phyloP scores from a whole-genome alignment of 2,888 invertebrate species.

The Coenonympha glycerion region DNA sequence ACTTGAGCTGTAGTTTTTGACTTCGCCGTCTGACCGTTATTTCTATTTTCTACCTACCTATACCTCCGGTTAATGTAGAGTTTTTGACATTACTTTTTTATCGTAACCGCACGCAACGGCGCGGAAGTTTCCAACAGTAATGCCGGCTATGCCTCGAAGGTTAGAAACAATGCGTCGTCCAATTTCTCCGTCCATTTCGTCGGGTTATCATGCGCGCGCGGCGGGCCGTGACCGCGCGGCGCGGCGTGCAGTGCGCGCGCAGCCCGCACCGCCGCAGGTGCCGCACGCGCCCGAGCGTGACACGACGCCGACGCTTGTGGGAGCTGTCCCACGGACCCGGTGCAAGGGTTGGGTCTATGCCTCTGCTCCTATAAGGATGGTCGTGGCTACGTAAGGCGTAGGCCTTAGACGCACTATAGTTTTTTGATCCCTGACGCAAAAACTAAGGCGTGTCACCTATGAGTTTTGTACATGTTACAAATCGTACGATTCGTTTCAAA shows the following conservation, averaged over 20 bases:
- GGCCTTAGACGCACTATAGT: no score
- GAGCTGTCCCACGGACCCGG: background rate
- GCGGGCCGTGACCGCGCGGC: conserved; percentile 22
- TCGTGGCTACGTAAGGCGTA: background rate
- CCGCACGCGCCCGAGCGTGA: conserved; percentile 34
- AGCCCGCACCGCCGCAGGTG: conserved; percentile 30
- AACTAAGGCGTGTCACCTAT: no score
- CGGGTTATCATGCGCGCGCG: conserved; percentile 30
- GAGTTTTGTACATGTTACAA: no score
- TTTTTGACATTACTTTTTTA: no score
- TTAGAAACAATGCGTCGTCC: conserved; percentile 3
- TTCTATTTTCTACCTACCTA: no score
- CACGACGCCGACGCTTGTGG: conserved; percentile 20
- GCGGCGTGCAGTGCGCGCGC: conserved; percentile 21
- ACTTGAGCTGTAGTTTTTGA: no score
- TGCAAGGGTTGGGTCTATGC: background rate
- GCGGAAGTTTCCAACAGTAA: no score
- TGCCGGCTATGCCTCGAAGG: background rate
- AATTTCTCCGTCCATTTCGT: conserved; percentile 12
- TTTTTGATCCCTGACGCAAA: no score
- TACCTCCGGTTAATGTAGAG: no score
- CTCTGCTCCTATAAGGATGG: background rate
- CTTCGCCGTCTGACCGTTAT: no score
- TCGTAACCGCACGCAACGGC: background rate
- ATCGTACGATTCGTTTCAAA: no score